Base-by-base conservation (phyloP, 2,888 invertebrate genomes). In the Scaptomyza tumidula region DNA sequence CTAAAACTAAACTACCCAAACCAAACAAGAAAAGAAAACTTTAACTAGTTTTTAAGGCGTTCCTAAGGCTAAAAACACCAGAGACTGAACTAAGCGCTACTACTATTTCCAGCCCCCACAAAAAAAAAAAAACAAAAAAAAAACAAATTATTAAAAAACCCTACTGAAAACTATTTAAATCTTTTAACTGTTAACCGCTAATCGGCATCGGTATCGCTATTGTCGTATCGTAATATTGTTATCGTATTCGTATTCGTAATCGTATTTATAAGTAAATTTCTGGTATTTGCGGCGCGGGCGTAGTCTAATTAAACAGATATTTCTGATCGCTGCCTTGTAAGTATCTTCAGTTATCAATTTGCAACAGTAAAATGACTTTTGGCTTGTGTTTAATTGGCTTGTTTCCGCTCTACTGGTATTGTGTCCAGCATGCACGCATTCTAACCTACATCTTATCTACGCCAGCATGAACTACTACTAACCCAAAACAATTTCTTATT, bases 1-100 rank as follows among this genome's bases (percentile, higher is more conserved):
- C 78, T 79, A 84, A 84, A 80, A 83, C 86, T 84, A 86, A 84
- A 86, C 75, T 78, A 69, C 72, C 82, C 82, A 80, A 87, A 76
- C 80, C 75, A 75, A 76, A 82, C 73, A 83, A 86, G 77, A 81
- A 75, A 80, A 69, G 59, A 79, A 78, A 78, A 79, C 84, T 73
- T 85, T 81, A 70, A 84, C 52, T 80, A 76, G 75, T 75, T 78
- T 78, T 60, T 72, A 83, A 83, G 73, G 71, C 83, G 86, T 81
- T 78, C 71, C 74, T 67, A 76, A 75, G 82, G 86, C 80, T 78
- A 75, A 78, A 66, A 80, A 66, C 79, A 79, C 80, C 80, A 82
- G 87, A 85, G 85, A 85, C 87, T 86, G 86, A 86, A 65, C 69
- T 75, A 80, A 76, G 78, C 78, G 83, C 80, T 82, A 72, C 72